Base-by-base conservation (phyloP, 1,140 invertebrate genomes). In the Lepidotrigona ventralis region DNA sequence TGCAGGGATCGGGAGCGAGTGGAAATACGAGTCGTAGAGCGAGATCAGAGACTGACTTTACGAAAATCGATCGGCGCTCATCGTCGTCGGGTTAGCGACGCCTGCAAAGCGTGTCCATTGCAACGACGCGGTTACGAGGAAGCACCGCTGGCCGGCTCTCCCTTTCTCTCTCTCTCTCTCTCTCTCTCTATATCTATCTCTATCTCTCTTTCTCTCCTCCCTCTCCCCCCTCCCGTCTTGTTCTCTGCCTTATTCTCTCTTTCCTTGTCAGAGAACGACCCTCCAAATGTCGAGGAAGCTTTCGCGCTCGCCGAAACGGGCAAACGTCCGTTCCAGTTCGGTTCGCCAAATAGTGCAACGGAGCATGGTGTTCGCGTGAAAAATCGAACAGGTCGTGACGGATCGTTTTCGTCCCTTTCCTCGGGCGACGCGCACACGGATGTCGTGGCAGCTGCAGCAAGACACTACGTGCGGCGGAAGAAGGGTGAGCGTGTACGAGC, bases 61-160 rank as follows among this genome's bases (percentile, higher is more conserved):
- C 76, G 85, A 89, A 86, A 89, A 88, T 89, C 85, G 87, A 89
- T 89, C 87, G 85, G 82, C 78, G 73, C 79, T 86, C 82, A 78
- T 86, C 76, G 83, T 84, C 87, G 81, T 86, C 84, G 81, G 81
- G 87, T 88, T 81, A 84, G 79, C 87, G 86, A 89, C 85, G 88
- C 87, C 81, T 86, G 78, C 73, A 29, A 74, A 78, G 77, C 72
- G 80, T 77, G 83, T 86, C 86, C 76, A 72, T 81, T 83, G 70
- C 81, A 85, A 74, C 81, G 76, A 71, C 85, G 85, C 82, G 86
- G 85, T 69, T 63, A 74, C 86, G 85, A 79, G 56, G 21, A 84
- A 66, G 46, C 60, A 60, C 39, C 74, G 63, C 53, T 71, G 33
- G 64, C 26, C 26, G 39, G 33, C n/a, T 60, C 64, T 26, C 60